Evolutionary conservation across 2,113 vertebrate species (phyloP), one percentile per base, ranked within the genome.

Genomic region (Scolopax mira): DNA sequence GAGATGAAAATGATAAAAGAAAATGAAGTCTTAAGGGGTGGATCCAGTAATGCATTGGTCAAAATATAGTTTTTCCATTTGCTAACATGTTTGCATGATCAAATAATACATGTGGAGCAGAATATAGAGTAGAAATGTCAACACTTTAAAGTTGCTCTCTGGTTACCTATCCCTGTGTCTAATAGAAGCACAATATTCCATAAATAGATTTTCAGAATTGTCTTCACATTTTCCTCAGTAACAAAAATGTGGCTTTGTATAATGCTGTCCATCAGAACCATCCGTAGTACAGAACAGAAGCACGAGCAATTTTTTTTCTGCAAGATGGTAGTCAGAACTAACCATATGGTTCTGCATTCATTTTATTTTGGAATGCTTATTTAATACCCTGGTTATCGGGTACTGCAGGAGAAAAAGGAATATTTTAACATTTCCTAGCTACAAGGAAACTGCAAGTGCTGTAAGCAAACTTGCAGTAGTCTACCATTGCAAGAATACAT

Each of bases 271-370:
- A 69, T 94, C 77, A 96, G 88, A 96, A 74, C 88, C 88, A 94
- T 96, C 94, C 96, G 85, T 46, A 81, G 35, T 64, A 79, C 39
- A 77, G 87, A 89, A 67, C 41, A 96, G 83, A 93, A 84, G 16
- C 69, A 52, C 4, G n/a, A 88, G 52, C 0, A 2, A 37, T 69
- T 82, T 94, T 89, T 89, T 84, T 64, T 30, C 60, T 88, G 48
- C 82, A 95, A 86, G 80, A 86, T 75, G n/a, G 37, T 79, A 94
- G 77, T 75, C 62, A 93, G 85, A 96, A 81, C 77, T 90, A 91
- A 89, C 88, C 92, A 88, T 96, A 91, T 94, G 94, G 78, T 96
- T 93, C 89, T 58, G 42, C 60, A 80, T 86, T 93, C 7, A 48
- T 88, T 94, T 95, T 88, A 79, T 86, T 95, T 94, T 88, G 37